Conservation (phyloP, 2,113 vertebrate species). For the Percopsis transmontana region DNA sequence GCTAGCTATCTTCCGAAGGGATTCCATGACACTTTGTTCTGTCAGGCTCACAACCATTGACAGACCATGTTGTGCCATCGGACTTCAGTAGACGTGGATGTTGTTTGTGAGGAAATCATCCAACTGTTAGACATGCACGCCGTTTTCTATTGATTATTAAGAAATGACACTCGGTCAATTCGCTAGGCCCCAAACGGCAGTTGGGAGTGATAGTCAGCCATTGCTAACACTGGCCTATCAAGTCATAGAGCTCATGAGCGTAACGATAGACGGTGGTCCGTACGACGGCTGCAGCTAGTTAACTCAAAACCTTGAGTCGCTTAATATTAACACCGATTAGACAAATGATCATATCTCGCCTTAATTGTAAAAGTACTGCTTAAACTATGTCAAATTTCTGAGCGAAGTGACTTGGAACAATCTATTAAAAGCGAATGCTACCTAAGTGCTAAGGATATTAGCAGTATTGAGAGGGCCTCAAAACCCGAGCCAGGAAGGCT, state of each 20-base stretch:
- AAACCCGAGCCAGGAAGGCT: slow-evolving; percentile 44
- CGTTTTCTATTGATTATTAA: neutral
- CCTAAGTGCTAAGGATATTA: slow-evolving; percentile 37
- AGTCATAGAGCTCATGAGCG: neutral
- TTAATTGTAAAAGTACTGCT: no score
- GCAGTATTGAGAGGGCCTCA: slow-evolving; percentile 59
- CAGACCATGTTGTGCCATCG: slow-evolving; percentile 45
- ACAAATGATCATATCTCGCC: neutral
- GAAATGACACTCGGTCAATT: neutral
- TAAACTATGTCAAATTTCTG: no score
- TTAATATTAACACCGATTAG: slow-evolving; percentile 8
- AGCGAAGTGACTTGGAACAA: neutral
- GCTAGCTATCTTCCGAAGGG: slow-evolving; percentile 54
- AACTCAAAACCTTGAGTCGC: slow-evolving; percentile 12
- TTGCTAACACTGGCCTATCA: slow-evolving; percentile 53
- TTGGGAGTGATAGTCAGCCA: slow-evolving; percentile 25
- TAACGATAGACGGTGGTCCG: slow-evolving; percentile 20
- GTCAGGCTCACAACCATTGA: slow-evolving; percentile 52
- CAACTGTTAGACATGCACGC: neutral
- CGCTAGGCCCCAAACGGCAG: neutral
- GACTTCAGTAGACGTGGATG: slow-evolving; percentile 29
- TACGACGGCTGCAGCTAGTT: slow-evolving; percentile 17
- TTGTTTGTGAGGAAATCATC: neutral
- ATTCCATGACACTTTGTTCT: slow-evolving; percentile 76
- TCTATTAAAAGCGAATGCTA: neutral